A percentile compares a stretch with the other conserved stretches of the same genome.
Conservation (phyloP, 2,888 invertebrate species). For the Eustalomyia histrio region DNA sequence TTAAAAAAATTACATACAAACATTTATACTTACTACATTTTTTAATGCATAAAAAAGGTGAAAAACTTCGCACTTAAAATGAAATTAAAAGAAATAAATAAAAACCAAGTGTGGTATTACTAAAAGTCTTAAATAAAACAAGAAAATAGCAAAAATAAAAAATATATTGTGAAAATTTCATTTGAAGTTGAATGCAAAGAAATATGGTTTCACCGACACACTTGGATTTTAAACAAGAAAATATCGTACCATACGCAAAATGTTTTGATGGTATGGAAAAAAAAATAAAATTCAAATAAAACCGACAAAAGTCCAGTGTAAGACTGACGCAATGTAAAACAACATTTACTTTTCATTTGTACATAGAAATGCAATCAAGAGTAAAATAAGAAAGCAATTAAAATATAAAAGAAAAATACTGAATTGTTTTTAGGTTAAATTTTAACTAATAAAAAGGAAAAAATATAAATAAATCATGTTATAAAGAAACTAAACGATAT, state of each 20-base stretch:
- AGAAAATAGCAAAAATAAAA: conserved; percentile 3
- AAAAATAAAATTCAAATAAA: conserved; percentile 10
- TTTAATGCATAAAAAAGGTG: conserved; percentile 52
- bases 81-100: conserved; percentile 51
- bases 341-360: background rate
- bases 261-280: background rate
- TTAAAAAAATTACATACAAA: background rate
- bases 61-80: conserved; percentile 63
- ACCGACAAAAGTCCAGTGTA: conserved; percentile 20
- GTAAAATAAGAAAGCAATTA: conserved; percentile 42
- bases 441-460: background rate
- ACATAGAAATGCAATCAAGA: conserved; percentile 52
- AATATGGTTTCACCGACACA: conserved; percentile 62
- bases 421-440: background rate
- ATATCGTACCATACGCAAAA: conserved; percentile 13
- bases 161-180: conserved; percentile 21
- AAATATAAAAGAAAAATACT: conserved; percentile 14
- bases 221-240: conserved; percentile 37
- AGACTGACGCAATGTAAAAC: conserved; percentile 16
- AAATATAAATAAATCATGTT: too few relatives aligned
- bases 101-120: conserved; percentile 33
- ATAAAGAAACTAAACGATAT: too few relatives aligned
- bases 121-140: conserved; percentile 48
- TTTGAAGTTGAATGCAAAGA: conserved; percentile 49
- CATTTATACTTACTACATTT: conserved; percentile 10